A percentile compares a stretch with the other conserved stretches of the same genome.
Conservation (phyloP, 2,797 vertebrate species). For the Acrossocheilus fasciatus region DNA sequence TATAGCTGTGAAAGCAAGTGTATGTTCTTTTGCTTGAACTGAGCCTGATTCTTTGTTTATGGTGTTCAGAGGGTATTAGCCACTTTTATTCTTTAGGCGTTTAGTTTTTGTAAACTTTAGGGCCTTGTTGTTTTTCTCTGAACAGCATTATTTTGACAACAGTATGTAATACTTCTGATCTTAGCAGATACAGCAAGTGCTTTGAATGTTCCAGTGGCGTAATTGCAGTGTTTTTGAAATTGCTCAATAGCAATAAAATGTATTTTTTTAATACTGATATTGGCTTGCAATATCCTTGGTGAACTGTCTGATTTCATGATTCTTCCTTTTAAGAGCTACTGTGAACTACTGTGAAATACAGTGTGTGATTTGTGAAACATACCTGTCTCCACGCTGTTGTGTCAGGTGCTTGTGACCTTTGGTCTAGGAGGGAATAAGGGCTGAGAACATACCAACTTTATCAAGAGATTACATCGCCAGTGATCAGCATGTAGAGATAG, state of each 20-base stretch:
- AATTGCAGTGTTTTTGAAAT: conserved; percentile 19
- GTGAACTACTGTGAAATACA: background rate
- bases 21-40: background rate
- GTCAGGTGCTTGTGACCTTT: conserved; percentile 52
- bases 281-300: background rate
- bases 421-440: conserved; percentile 30
- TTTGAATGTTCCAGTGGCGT: background rate
- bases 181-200: background rate
- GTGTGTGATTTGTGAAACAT: background rate
- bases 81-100: background rate
- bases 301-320: background rate
- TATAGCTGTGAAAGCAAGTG: background rate
- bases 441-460: conserved; percentile 19
- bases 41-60: background rate
- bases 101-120: background rate
- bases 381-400: background rate
- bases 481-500: background rate
- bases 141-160: background rate
- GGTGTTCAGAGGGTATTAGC: background rate
- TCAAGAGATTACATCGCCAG: background rate
- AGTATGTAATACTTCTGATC: background rate
- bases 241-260: conserved; percentile 32
- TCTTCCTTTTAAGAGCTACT: background rate
- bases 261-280: background rate
- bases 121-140: background rate